These are phyloP conservation scores for Lepidothrix coronata DNA, from an alignment of 2,113 vertebrate genomes.

Conservation along the genomic window DNA sequence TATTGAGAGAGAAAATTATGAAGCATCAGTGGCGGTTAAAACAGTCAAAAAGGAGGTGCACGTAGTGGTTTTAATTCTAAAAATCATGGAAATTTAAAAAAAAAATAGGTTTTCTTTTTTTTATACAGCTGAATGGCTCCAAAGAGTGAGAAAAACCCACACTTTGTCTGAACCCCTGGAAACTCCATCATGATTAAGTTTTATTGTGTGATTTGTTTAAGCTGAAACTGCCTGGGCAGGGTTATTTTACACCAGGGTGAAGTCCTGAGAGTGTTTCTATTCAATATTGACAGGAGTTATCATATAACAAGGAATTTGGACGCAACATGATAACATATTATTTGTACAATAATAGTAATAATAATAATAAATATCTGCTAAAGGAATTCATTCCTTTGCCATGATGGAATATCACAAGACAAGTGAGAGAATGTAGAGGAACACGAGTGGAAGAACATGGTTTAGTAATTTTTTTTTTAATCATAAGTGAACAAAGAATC, in stretches of 20 bases:
- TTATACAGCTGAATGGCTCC: neutral
- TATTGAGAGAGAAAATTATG: neutral
- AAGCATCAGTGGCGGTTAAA: neutral
- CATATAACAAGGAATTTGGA: neutral
- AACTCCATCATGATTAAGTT: neutral
- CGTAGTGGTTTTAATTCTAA: neutral
- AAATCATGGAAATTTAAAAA: neutral
- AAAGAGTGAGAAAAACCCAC: neutral
- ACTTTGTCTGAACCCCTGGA: neutral
- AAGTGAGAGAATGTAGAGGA: neutral
- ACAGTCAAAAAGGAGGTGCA: neutral
- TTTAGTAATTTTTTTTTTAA: fast-evolving
- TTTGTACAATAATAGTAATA: neutral
- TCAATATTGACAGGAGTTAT: neutral
- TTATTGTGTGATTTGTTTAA: neutral
- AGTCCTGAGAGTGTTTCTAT: neutral
- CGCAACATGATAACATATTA: neutral
- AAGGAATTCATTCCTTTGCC: neutral
- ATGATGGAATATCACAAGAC: neutral
- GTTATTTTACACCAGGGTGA: neutral
- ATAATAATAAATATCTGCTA: neutral
- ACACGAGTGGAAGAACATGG: fast-evolving
- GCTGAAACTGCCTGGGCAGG: neutral
- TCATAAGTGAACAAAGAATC: neutral
- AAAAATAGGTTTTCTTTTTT: neutral